phyloP scores from a whole-genome alignment of 2,797 vertebrate genomes.

The Melanogrammus aeglefinus region DNA sequence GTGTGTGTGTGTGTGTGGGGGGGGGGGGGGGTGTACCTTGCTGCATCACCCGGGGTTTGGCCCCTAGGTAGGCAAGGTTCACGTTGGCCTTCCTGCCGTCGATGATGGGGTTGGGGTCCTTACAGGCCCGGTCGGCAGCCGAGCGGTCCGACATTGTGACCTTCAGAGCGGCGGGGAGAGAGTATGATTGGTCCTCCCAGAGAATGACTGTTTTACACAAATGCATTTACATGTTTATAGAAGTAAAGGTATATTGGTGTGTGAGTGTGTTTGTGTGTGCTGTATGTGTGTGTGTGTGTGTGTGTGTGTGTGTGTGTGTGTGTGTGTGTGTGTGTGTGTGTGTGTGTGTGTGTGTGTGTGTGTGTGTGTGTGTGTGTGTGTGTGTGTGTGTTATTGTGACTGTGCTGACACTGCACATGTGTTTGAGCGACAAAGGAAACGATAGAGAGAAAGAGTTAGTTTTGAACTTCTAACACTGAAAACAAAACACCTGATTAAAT shows the following conservation, averaged over 20 bases:
- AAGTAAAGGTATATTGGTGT: not conserved
- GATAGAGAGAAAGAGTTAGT: too few relatives aligned
- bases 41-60: conserved; percentile 97
- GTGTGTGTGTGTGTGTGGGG: too few relatives aligned
- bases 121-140: conserved; percentile 93
- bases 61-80: conserved; percentile 96
- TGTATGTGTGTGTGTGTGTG: not conserved
- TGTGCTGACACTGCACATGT: not conserved
- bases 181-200: not conserved
- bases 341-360: not conserved
- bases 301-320: not conserved
- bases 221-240: not conserved
- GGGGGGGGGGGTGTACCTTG: conserved; percentile 75
- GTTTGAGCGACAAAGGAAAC: not conserved
- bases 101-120: conserved; percentile 98
- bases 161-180: conserved; percentile 61
- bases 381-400: not conserved
- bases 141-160: conserved; percentile 98
- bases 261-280: not conserved
- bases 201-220: not conserved
- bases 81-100: conserved; percentile 98
- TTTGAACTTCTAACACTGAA: too few relatives aligned
- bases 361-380: not conserved
- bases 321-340: not conserved
- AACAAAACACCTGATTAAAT: not conserved